Percentiles rank a stretch among this genome's conserved stretches.
These are phyloP conservation scores for Odontocerum albicorne DNA, from an alignment of 2,888 invertebrate genomes.

Conservation along the genomic window DNA sequence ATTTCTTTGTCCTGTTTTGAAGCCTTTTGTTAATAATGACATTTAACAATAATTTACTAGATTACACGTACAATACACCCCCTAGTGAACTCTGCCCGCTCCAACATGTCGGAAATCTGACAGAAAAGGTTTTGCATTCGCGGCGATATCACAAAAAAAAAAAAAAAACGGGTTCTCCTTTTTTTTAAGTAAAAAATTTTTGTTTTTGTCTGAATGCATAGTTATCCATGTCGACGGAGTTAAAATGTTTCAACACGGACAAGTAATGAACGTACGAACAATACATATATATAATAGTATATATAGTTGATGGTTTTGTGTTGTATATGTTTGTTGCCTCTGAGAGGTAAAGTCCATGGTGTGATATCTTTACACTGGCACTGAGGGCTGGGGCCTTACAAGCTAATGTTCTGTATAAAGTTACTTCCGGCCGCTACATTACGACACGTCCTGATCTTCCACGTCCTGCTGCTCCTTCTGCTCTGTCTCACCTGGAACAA, in stretches of 20 bases:
- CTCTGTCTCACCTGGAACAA: slow-evolving; percentile 78
- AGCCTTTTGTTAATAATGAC: slow-evolving; percentile 10
- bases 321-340: slow-evolving; percentile 31
- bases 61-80: slow-evolving; percentile 2
- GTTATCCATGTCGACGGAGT: slow-evolving; percentile 4
- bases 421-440: slow-evolving; percentile 58
- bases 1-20: slow-evolving; percentile 1
- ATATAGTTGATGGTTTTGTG: slow-evolving; percentile 29
- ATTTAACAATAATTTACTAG: slow-evolving; percentile 31
- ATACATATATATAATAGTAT: slow-evolving; percentile 30
- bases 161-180: slow-evolving; percentile 13
- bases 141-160: slow-evolving; percentile 5
- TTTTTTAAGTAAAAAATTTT: too few species aligned
- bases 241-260: slow-evolving; percentile 26
- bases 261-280: slow-evolving; percentile 31
- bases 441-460: slow-evolving; percentile 95
- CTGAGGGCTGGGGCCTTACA: slow-evolving; percentile 35
- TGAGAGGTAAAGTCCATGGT: slow-evolving; percentile 36
- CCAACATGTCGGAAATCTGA: slow-evolving; percentile 7
- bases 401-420: slow-evolving; percentile 38
- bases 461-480: slow-evolving; percentile 91
- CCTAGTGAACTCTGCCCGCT: slow-evolving; percentile 17
- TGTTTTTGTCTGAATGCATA: too few species aligned
- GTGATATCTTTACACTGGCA: slow-evolving; percentile 38
- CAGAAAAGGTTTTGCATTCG: not conserved